Base-by-base conservation (phyloP, 92 coral and sea anemone species). In the Metridium senile region DNA sequence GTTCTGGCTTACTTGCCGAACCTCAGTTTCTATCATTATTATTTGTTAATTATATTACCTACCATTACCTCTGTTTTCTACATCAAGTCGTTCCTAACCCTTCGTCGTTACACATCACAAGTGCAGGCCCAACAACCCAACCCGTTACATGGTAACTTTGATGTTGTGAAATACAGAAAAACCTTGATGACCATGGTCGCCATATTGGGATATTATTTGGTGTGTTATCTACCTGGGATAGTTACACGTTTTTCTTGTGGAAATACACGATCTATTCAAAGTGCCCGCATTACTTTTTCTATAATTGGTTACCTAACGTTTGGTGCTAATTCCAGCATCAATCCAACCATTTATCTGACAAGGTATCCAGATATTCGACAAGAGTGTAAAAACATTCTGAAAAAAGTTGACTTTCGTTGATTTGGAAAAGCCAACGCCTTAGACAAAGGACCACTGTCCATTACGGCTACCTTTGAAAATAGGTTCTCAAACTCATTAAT, bases 131-230 rank as follows among this genome's bases (percentile, higher is more conserved):
- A 53, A 72, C 76, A 72, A 72, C 51, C 66, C 62, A 72, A 72
- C 66, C 66, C 53, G 31, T 56, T 33, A 34, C 65, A 32, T 17
- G 49, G 66, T 13, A 72, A 72, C 76, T 72, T 72, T 72, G 76
- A 72, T 72, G 76, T 56, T 30, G 76, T 72, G 18, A 72, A 35
- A 72, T 72, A 72, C 53, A 72, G 47, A 30, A 72, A 72, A 72
- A 72, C 66, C 19, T 72, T 72, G 49, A 72, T 25, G 65, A 72
- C 65, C 23, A 72, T 72, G 66, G 30, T 33, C 20, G 18, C 63
- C 18, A 34, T 72, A 11, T 46, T 72, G 47, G 76, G 51, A 53
- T 72, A 65, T 56, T 25, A 46, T 54, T 21, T 72, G 10, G 18
- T 28, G 23, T 63, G 69, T 29, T 20, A 2, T 20, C 1, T 59